phyloP scores from a whole-genome alignment of 1,140 invertebrate genomes.

The Drosophila orosa region DNA sequence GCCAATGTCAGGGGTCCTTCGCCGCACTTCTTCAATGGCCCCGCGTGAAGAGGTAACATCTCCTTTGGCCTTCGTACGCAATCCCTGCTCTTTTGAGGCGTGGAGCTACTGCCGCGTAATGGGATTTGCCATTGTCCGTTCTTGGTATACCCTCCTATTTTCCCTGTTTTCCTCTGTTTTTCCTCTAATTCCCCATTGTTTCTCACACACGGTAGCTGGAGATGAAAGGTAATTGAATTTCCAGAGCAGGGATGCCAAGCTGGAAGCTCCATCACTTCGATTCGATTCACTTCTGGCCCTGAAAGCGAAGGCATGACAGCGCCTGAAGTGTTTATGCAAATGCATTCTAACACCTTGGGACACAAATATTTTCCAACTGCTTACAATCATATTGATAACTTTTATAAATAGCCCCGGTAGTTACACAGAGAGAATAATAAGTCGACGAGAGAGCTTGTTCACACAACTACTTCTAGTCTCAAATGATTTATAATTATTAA shows the following conservation, averaged over 20 bases:
- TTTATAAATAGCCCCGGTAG: conserved; percentile 62
- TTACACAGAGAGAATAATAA: conserved; percentile 25
- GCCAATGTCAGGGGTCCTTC: conserved; percentile 71
- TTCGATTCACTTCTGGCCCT: conserved; percentile 13
- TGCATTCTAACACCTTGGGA: conserved; percentile 82
- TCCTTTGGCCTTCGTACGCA: conserved; percentile 23
- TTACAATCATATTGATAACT: conserved; percentile 79
- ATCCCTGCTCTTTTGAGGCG: conserved; percentile 72
- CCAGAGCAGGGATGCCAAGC: background rate
- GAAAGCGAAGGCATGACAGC: conserved; percentile 70
- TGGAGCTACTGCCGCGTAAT: conserved; percentile 76
- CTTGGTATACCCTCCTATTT: conserved; percentile 17
- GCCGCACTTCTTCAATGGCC: conserved; percentile 77
- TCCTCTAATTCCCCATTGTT: conserved; percentile 28
- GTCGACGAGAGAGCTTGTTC: background rate
- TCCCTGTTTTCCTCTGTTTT: conserved; percentile 23
- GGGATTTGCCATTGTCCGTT: conserved; percentile 68
- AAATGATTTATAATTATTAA: background rate
- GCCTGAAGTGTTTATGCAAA: conserved; percentile 83
- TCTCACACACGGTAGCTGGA: conserved; percentile 23
- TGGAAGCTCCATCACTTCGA: conserved; percentile 10
- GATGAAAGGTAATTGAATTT: conserved; percentile 51
- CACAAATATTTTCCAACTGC: conserved; percentile 79
- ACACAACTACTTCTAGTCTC: background rate
- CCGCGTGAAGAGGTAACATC: conserved; percentile 80